A percentile compares a stretch with the other conserved stretches of the same genome.
These are phyloP conservation scores for Entomyzon cyanotis DNA, from an alignment of 2,113 vertebrate species.

Conservation along the genomic window DNA sequence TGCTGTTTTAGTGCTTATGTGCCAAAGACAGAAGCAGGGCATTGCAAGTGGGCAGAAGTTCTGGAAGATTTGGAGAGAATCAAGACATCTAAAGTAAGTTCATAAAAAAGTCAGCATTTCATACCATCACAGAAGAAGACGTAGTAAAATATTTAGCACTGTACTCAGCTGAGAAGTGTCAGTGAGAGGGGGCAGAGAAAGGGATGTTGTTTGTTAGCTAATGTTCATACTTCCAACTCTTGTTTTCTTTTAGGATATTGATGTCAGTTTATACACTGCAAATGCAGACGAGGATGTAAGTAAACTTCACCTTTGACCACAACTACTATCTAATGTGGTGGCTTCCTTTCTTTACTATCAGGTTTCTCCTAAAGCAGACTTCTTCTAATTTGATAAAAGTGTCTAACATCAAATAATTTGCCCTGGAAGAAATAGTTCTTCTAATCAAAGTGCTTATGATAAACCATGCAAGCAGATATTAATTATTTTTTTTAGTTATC, in stretches of 20 bases:
- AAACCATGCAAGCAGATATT: not conserved
- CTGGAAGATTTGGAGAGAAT: constrained; percentile 61
- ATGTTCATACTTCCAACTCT: constrained; percentile 1
- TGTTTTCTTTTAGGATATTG: constrained; percentile 68
- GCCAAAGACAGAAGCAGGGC: constrained; percentile 61
- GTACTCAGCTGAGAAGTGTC: not conserved
- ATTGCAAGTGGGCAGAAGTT: constrained; percentile 50
- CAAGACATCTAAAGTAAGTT: constrained; percentile 65
- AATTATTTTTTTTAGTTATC: not conserved
- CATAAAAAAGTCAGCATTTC: not conserved
- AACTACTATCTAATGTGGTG: not conserved
- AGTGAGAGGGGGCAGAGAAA: not conserved
- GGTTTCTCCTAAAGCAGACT: not conserved
- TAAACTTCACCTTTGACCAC: not conserved
- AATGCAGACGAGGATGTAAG: constrained; percentile 69
- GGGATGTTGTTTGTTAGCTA: not conserved
- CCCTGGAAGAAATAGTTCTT: not conserved
- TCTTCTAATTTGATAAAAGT: not conserved
- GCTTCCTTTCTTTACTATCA: not conserved
- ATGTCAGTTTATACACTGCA: constrained; percentile 76
- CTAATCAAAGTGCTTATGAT: not conserved
- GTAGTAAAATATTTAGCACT: not conserved
- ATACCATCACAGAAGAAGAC: not conserved
- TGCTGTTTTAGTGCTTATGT: constrained; percentile 60
- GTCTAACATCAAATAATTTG: not conserved